A percentile compares a stretch with the other conserved stretches of the same genome.
Evolutionary conservation across 2,113 vertebrate species (phyloP).

Genomic region (Pavo muticus): DNA sequence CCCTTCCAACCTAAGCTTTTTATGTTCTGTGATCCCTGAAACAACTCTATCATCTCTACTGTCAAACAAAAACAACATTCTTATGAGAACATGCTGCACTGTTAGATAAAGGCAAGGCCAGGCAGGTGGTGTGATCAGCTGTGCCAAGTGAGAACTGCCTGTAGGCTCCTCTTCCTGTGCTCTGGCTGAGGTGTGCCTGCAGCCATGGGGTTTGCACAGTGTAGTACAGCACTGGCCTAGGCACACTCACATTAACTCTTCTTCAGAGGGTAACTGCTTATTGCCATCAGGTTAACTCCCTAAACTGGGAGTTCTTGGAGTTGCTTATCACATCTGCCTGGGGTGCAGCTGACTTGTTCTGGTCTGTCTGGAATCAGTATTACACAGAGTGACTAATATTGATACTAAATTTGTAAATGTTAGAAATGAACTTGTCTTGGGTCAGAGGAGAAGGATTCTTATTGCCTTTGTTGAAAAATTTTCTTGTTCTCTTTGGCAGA

Average conservation of each 20-base stretch:
- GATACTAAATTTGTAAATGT: neutral
- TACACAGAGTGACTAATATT: neutral
- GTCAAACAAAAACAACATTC: neutral
- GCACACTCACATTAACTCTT: neutral
- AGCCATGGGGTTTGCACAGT: neutral
- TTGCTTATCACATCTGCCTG: neutral
- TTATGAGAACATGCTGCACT: neutral
- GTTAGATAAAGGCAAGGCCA: neutral
- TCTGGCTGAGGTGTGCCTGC: neutral
- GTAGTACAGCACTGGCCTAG: neutral
- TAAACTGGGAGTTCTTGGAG: neutral
- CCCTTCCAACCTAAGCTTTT: too few species aligned
- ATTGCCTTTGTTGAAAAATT: neutral
- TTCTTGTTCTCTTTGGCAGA: neutral
- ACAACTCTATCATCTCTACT: neutral
- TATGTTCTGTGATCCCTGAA: neutral
- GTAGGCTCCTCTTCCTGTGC: accelerated
- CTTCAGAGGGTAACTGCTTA: neutral
- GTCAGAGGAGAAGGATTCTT: neutral
- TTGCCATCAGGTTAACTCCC: neutral
- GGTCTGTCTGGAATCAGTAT: neutral
- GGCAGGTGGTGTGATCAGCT: accelerated
- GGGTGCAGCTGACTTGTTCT: neutral
- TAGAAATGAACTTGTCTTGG: neutral
- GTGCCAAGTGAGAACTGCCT: neutral